These are phyloP conservation scores for Ispidina picta DNA, from an alignment of 2,797 vertebrate genomes.

Conservation along the genomic window DNA sequence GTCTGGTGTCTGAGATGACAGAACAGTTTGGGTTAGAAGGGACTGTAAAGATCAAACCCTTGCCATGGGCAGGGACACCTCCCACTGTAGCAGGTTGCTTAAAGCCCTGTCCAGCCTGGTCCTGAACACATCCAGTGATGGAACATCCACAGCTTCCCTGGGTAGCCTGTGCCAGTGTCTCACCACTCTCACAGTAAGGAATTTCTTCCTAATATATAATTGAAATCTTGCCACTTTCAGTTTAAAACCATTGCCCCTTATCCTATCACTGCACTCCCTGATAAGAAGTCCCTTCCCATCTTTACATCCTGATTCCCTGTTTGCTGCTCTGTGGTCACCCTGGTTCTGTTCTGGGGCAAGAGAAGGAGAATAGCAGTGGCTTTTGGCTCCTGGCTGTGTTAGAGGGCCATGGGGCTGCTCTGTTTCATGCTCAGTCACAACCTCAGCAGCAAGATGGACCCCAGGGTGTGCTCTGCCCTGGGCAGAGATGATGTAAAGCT, in stretches of 20 bases:
- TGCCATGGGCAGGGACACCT: neutral
- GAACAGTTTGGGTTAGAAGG: neutral
- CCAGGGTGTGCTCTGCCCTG: neutral
- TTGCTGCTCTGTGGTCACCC: neutral
- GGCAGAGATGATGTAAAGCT: neutral
- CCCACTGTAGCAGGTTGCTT: no score
- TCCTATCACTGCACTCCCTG: neutral
- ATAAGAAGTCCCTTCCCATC: no score
- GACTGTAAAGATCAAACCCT: neutral
- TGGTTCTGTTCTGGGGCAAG: neutral
- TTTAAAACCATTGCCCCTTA: no score
- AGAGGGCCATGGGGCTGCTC: neutral
- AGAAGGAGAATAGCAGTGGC: neutral
- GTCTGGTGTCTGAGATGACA: neutral
- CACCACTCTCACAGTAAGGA: neutral
- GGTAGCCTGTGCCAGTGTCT: neutral
- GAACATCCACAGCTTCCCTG: neutral
- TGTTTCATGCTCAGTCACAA: rapidly evolving
- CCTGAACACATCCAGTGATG: no score
- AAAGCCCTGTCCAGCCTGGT: neutral
- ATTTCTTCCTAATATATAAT: no score
- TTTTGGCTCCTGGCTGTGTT: neutral
- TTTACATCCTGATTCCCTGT: neutral
- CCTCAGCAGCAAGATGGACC: neutral
- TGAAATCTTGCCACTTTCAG: neutral